phyloP scores from a whole-genome alignment of 2,113 vertebrate species.

The Lamprotornis superbus region DNA sequence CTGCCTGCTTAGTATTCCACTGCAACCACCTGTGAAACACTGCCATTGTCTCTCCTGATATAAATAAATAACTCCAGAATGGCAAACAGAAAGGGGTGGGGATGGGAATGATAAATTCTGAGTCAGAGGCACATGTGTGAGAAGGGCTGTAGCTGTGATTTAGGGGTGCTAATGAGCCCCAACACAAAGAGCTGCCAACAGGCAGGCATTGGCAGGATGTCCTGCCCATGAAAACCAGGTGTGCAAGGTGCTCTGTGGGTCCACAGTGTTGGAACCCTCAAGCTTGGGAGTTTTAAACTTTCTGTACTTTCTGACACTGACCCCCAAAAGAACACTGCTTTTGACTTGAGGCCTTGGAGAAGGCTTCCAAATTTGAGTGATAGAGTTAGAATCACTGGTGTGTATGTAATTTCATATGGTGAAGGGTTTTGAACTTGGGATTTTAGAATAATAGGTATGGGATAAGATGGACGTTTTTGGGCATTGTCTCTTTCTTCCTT shows the following conservation, averaged over 20 bases:
- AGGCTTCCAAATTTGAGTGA: no score
- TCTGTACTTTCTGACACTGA: no score
- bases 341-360: no score
- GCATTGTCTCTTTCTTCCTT: no score
- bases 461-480: no score
- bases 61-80: constrained; percentile 61
- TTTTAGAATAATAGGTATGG: no score
- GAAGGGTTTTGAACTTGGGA: no score
- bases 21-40: background rate
- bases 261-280: background rate
- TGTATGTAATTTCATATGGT: no score
- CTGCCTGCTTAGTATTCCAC: constrained; percentile 45
- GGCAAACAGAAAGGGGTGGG: constrained; percentile 22
- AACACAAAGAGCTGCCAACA: background rate
- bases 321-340: no score
- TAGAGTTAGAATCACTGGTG: no score
- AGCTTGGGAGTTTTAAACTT: no score
- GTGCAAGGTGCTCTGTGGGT: background rate
- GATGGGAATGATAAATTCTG: constrained; percentile 3
- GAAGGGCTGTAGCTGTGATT: constrained; percentile 1
- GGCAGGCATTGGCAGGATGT: background rate
- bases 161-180: constrained; percentile 14
- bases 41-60: constrained; percentile 40
- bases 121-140: background rate
- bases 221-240: background rate